Percentiles rank a stretch among this genome's conserved stretches.
Evolutionary conservation across 2,888 invertebrate genomes (phyloP).

Genomic region (Orchestes rusci): DNA sequence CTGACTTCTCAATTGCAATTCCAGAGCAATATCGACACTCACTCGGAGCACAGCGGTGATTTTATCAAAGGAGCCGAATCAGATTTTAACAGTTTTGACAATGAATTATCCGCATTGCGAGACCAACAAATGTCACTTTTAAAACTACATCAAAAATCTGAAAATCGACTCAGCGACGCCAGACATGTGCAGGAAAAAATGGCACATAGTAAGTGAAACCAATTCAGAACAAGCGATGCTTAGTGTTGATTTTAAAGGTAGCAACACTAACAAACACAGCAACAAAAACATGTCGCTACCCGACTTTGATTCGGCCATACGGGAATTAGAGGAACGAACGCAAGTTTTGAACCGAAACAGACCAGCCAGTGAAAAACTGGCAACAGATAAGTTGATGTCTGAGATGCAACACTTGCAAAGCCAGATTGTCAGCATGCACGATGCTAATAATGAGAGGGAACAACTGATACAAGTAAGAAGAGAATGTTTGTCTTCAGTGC

Average conservation of each 20-base stretch:
- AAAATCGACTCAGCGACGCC: constrained; percentile 40
- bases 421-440: constrained; percentile 32
- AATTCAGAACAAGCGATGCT: too few relatives aligned
- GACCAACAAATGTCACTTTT: constrained; percentile 37
- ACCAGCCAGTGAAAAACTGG: constrained; percentile 8
- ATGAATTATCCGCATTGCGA: constrained; percentile 29
- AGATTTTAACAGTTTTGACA: constrained; percentile 19
- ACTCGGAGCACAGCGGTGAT: constrained; percentile 27
- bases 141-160: constrained; percentile 40
- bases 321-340: constrained; percentile 37
- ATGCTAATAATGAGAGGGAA: constrained; percentile 34
- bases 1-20: too few relatives aligned
- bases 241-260: too few relatives aligned
- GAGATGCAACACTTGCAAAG: constrained; percentile 35
- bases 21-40: constrained; percentile 27
- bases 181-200: constrained; percentile 39
- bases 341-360: constrained; percentile 31
- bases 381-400: constrained; percentile 23
- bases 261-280: constrained; percentile 11
- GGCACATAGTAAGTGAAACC: too few relatives aligned
- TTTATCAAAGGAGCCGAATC: constrained; percentile 15
- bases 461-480: constrained; percentile 18
- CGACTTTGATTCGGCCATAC: constrained; percentile 35
- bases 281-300: constrained; percentile 19
- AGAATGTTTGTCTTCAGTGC: neutral